Evolutionary conservation across 2,797 vertebrate species (phyloP), one percentile per base, ranked within the genome.

Genomic region (Dipus sagitta): DNA sequence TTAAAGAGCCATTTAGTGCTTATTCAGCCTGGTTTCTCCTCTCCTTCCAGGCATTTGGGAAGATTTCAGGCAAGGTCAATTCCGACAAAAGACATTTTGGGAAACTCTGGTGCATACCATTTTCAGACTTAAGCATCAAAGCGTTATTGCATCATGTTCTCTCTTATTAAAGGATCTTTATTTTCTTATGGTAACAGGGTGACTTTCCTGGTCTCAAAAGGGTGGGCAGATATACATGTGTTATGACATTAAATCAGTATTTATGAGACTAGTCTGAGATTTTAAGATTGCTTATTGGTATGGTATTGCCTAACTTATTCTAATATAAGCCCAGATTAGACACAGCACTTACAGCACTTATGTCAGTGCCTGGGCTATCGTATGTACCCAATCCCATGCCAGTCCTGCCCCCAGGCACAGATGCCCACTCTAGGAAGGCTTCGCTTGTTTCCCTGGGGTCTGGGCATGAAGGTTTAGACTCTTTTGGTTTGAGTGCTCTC

Each of bases 1-100:
- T 86, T n/a, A 72, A 62, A 83, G 20, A 67, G 2, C 34, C 82
- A 58, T 17, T 38, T 42, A 77, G 62, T 34, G 47, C 79, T 17
- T 88, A 17, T 26, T 3, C 83, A 42, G 2, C 30, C 71, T n/a
- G 30, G 47, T 6, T 52, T 90, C 26, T 74, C 47, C 60, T 95
- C 23, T 71, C 20, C 67, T 83, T 83, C 20, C 24, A 91, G 42
- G n/a, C 14, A 15, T 32, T 68, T 28, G 28, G 24, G 64, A 67
- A 95, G 5, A 75, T 7, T 85, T 92, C 81, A 94, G 72, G 1
- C 13, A 83, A 90, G 28, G 64, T 84, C 23, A 28, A 0, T 67
- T 90, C 34, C 26, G 65, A 75, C 20, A 26, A 52, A 24, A 89
- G 65, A 67, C 28, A 62, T 70, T 84, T 65, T 83, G 58, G 88